Conservation (phyloP, 2,888 invertebrate genomes). For the Cheilosia soror region DNA sequence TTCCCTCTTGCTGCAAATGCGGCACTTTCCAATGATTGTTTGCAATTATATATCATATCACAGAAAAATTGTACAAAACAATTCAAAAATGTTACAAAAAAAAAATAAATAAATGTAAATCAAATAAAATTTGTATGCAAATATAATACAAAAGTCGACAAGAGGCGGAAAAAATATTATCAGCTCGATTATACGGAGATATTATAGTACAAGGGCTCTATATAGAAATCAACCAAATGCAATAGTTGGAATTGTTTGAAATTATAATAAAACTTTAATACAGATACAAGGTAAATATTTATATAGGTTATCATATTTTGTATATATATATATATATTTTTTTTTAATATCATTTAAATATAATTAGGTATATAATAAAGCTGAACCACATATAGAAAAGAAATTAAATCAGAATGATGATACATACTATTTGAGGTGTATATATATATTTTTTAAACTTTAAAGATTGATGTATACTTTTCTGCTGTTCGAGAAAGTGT, state of each 20-base stretch:
- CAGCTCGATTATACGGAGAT: conserved; percentile 47
- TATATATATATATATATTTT: conserved; percentile 34
- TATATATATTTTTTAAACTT: conserved; percentile 29
- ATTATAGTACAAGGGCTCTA: conserved; percentile 44
- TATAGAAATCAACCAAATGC: conserved; percentile 66
- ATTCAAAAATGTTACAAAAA: conserved; percentile 48
- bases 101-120: conserved; percentile 2
- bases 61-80: conserved; percentile 77
- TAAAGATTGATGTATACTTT: conserved; percentile 46
- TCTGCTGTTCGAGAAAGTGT: conserved; percentile 52
- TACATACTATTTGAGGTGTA: conserved; percentile 75
- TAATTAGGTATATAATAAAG: conserved; percentile 80
- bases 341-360: conserved; percentile 47
- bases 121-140: conserved; percentile 38
- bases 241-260: conserved; percentile 52
- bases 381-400: conserved; percentile 84
- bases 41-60: conserved; percentile 78
- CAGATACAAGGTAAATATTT: conserved; percentile 69
- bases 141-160: conserved; percentile 30
- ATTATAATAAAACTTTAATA: conserved; percentile 59
- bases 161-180: conserved; percentile 47
- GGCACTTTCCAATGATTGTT: conserved; percentile 74
- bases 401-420: conserved; percentile 84
- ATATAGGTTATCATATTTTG: conserved; percentile 56
- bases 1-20: conserved; percentile 42